Base-by-base conservation (phyloP, 2,888 invertebrate genomes). In the Trachelus troglodyta region DNA sequence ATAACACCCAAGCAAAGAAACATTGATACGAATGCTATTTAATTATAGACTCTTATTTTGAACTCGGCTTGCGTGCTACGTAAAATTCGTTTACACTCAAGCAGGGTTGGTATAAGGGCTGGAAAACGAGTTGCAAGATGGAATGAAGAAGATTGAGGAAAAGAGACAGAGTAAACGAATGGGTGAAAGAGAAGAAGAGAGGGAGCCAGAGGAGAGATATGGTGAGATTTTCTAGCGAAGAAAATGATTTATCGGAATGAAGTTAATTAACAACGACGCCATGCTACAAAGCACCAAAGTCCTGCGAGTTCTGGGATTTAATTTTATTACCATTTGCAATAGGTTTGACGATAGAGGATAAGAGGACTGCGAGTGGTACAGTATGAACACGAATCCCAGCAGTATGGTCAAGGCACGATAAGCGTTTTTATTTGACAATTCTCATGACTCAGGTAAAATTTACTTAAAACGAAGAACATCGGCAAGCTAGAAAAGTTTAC, bases 351-450 rank as follows among this genome's bases (percentile, higher is more conserved):
- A 40, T 40, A 15, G 6, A 40, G 6, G 15, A 6, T 40, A 40
- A 40, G 23, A 23, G 23, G 0, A 23, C 40, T 15, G 6, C 6
- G 1, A 40, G 1, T 6, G 23, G 23, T 23, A 6, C 75, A 81
- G 35, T 75, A 79, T 76, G 79, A 77, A 69, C 71, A 40, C 23
- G 37, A 69, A 56, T 76, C 74, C 75, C 56, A 75, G 76, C 81
- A 79, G 79, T 74, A 75, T 81, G 84, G 68, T 78, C 73, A 74
- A 80, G 74, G 77, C 6, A 74, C 80, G 84, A 85, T 85, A 86
- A 85, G 82, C 84, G 78, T 77, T 81, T 80, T 80, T 84, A 85
- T 82, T 86, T 83, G 85, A 85, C 83, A 82, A 82, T 84, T 83
- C 79, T 78, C 81, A 84, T 23, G 23, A 56, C 4, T 56, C 6